Evolutionary conservation across 2,888 invertebrate genomes (phyloP).

Genomic region (Harpalus rubripes): DNA sequence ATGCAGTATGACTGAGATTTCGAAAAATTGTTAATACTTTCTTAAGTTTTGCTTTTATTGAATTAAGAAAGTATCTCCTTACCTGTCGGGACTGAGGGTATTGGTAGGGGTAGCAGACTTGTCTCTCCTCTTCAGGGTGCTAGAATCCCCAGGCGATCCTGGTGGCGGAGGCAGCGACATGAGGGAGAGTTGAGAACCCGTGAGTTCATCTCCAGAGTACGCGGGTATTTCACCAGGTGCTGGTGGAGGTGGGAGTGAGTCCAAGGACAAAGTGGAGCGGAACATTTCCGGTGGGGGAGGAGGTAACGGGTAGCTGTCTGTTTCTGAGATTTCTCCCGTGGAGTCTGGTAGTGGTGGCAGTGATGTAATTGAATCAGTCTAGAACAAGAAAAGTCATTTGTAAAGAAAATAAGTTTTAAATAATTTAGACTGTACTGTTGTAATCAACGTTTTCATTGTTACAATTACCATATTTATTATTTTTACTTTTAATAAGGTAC

Average conservation of each 20-base stretch:
- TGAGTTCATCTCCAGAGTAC: constrained; percentile 80
- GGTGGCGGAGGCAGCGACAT: constrained; percentile 89
- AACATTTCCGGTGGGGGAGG: constrained; percentile 87
- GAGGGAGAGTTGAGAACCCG: constrained; percentile 85
- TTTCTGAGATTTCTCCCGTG: constrained; percentile 75
- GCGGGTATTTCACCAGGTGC: constrained; percentile 81
- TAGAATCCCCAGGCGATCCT: constrained; percentile 79
- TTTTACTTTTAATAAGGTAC: too few species aligned
- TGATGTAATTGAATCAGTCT: constrained; percentile 81
- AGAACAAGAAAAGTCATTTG: constrained; percentile 67
- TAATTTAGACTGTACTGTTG: not conserved
- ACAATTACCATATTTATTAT: not conserved
- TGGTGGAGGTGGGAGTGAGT: constrained; percentile 89
- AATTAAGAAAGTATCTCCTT: not conserved
- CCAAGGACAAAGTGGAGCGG: constrained; percentile 87
- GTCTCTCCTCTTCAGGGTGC: constrained; percentile 77
- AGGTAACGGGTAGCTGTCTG: constrained; percentile 81
- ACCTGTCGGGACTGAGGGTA: constrained; percentile 75
- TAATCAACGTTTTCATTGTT: not conserved
- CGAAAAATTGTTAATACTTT: too few species aligned
- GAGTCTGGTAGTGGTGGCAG: constrained; percentile 79
- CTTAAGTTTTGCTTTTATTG: too few species aligned
- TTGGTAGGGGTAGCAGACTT: constrained; percentile 77
- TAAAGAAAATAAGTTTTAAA: constrained; percentile 43
- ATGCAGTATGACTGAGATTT: too few species aligned